A percentile compares a stretch with the other conserved stretches of the same genome.
Evolutionary conservation across 2,797 vertebrate genomes (phyloP).

Genomic region (Bryconaethiops microstoma): DNA sequence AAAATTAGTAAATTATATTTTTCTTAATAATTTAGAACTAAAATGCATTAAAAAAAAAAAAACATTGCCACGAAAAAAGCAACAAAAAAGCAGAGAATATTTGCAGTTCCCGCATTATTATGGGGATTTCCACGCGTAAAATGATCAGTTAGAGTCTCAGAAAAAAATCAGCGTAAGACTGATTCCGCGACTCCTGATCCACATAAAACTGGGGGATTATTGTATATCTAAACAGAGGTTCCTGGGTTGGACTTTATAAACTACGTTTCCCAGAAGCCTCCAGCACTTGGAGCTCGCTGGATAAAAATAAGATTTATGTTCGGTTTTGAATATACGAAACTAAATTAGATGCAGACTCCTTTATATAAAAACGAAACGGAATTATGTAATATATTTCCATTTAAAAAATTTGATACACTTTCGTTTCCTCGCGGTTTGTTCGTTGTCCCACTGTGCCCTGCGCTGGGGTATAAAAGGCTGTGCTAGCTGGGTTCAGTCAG

Average conservation of each 20-base stretch:
- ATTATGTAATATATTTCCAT: not conserved
- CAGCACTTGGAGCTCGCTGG: not conserved
- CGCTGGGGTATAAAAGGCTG: slow-evolving; percentile 53
- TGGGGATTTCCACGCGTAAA: too few species aligned
- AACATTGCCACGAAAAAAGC: too few species aligned
- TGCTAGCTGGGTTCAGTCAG: not conserved
- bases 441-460: slow-evolving; percentile 40
- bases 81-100: too few species aligned
- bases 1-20: too few species aligned
- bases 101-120: too few species aligned
- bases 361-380: not conserved
- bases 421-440: not conserved
- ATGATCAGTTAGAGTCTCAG: too few species aligned
- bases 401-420: not conserved
- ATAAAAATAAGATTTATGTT: not conserved
- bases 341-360: not conserved
- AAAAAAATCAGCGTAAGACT: too few species aligned
- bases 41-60: too few species aligned
- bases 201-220: too few species aligned
- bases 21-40: too few species aligned
- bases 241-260: not conserved
- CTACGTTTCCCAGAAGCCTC: slow-evolving; percentile 6
- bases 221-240: too few species aligned
- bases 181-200: too few species aligned
- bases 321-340: not conserved